Evolutionary conservation across 1,140 invertebrate genomes (phyloP).

Genomic region (Trichomalopsis sarcophagae): DNA sequence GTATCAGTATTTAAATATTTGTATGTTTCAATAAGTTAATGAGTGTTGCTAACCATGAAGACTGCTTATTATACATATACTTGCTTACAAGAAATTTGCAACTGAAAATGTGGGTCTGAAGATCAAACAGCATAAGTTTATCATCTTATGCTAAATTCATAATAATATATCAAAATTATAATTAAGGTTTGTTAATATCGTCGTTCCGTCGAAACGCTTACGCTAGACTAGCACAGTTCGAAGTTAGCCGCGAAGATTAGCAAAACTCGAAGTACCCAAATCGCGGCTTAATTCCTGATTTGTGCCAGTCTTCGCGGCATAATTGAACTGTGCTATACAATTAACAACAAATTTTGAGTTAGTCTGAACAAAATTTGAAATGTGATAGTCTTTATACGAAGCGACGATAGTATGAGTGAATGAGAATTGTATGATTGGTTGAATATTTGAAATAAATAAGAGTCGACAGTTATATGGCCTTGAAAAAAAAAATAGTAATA

Average conservation of each 20-base stretch:
- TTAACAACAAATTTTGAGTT: no score
- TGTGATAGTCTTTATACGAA: no score
- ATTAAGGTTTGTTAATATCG: neutral
- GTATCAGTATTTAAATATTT: slow-evolving; percentile 40
- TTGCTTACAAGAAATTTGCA: neutral
- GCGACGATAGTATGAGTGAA: neutral
- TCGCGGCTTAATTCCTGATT: no score
- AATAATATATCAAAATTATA: neutral
- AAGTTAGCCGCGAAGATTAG: no score
- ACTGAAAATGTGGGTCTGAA: neutral
- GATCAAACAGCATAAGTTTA: neutral
- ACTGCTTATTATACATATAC: slow-evolving; percentile 15
- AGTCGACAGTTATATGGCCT: neutral
- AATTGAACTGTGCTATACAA: no score
- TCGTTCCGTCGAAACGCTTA: no score
- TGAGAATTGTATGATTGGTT: neutral
- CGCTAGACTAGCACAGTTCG: no score
- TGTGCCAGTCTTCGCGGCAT: no score
- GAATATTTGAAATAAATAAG: neutral
- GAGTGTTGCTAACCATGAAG: neutral
- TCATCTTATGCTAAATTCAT: neutral
- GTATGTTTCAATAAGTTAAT: neutral
- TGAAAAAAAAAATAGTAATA: neutral
- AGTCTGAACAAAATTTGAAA: no score
- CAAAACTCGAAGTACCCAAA: no score